phyloP scores from a whole-genome alignment of 1,140 invertebrate genomes.

The Coelopa frigida region DNA sequence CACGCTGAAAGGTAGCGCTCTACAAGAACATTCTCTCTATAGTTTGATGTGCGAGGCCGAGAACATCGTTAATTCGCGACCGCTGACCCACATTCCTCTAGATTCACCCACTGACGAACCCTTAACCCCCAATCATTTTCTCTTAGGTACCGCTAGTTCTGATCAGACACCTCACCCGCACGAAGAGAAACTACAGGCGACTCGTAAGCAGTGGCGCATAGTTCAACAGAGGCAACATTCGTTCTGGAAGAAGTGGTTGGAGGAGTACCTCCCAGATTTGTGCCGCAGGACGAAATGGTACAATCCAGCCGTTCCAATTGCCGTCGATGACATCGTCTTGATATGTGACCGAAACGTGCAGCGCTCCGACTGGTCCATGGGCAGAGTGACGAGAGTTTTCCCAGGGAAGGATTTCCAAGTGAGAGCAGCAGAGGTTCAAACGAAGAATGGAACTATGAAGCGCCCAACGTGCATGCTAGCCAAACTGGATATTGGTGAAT shows the following conservation, averaged over 20 bases:
- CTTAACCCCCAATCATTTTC: constrained; percentile 15
- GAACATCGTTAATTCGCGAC: constrained; percentile 22
- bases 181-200: background rate
- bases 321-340: too few relatives aligned
- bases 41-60: constrained; percentile 23
- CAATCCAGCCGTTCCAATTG: too few relatives aligned
- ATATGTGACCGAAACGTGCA: too few relatives aligned
- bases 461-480: too few relatives aligned
- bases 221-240: constrained; percentile 3
- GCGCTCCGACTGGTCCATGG: too few relatives aligned
- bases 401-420: too few relatives aligned
- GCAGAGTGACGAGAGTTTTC: too few relatives aligned
- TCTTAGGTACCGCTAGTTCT: constrained; percentile 8
- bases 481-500: too few relatives aligned
- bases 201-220: constrained; percentile 14
- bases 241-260: constrained; percentile 14
- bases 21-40: constrained; percentile 19
- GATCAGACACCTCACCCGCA: constrained; percentile 1
- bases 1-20: constrained; percentile 14
- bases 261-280: constrained; percentile 14
- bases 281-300: constrained; percentile 13
- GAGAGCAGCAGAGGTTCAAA: too few relatives aligned
- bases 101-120: constrained; percentile 22
- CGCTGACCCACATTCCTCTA: constrained; percentile 24
- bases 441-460: too few relatives aligned